Evolutionary conservation across 2,797 vertebrate genomes (phyloP), one percentile per base, ranked within the genome.

Genomic region (Rhinichthys osculus): DNA sequence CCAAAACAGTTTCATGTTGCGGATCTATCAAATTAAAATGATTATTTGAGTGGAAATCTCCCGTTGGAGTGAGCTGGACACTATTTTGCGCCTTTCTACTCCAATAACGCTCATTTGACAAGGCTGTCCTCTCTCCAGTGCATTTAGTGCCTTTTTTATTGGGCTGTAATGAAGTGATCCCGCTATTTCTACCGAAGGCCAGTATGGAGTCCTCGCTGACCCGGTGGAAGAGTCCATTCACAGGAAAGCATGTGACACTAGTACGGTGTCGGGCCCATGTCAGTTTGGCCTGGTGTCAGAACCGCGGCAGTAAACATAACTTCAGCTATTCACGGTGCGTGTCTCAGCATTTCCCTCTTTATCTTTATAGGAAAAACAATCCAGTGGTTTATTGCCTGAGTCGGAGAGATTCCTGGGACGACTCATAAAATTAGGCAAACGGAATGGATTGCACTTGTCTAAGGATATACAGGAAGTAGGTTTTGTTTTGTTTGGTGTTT

Each of bases 371-470:
- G 90, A 96, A 92, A 97, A 93, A 78, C 91, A 94, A 86, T 91
- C 94, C 84, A 92, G 91, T 66, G 91, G 93, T 86, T 73, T 97
- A 85, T 95, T 94, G 42, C 92, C 95, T 13, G 97, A 99, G 93
- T 97, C 96, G 74, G 96, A 94, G 88, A 89, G 97, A 11, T 97
- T 97, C 74, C 89, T 99, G 88, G 96, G 98, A 87, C 96, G 97
- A 87, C 96, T 96, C 0, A 91, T 99, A 78, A 96, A 96, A 89
- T 91, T 96, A 87, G 98, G 97, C 10, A 96, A 94, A 93, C 94
- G 97, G 76, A 98, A 97, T 0, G 97, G 98, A 81, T 93, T 99
- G 74, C 97, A 99, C 91, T 95, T 99, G 92, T 94, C 97, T 44
- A 91, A 93, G 89, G 95, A 97, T 86, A 93, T 95, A 50, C 97